Conservation (phyloP, 2,113 vertebrate species). For the Romanogobio albipinnatus region DNA sequence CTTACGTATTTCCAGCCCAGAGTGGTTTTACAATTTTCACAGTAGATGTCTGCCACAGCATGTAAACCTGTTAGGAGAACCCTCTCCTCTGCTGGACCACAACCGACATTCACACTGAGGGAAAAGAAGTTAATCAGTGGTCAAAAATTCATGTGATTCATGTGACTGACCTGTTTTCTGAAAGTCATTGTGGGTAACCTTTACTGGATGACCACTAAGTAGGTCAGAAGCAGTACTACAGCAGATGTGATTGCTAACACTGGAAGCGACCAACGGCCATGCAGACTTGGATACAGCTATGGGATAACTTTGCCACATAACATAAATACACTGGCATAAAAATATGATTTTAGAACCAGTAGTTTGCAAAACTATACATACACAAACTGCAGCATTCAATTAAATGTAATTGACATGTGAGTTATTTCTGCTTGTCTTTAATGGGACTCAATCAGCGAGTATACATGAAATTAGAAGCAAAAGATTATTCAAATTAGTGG, state of each 20-base stretch:
- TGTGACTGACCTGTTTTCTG: neutral
- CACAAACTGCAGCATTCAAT: neutral
- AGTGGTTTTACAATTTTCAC: conserved; percentile 99
- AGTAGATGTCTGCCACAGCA: conserved; percentile 98
- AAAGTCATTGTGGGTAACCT: conserved; percentile 8
- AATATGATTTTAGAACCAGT: neutral
- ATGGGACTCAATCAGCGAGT: neutral
- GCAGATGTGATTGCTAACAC: neutral
- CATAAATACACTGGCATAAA: neutral
- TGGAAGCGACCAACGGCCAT: neutral
- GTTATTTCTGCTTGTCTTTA: neutral
- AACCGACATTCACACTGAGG: conserved; percentile 95
- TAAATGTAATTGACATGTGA: neutral
- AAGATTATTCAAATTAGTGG: neutral
- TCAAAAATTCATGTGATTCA: neutral
- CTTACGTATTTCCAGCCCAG: conserved; percentile 99
- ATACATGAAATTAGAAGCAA: neutral
- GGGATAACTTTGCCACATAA: neutral
- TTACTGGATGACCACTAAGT: neutral
- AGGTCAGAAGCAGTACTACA: neutral
- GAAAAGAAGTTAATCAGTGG: conserved; percentile 20
- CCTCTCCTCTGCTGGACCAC: conserved; percentile 96
- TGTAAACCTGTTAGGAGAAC: conserved; percentile 98
- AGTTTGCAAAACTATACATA: neutral
- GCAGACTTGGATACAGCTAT: neutral